These are phyloP conservation scores for Pempheris klunzingeri DNA, from an alignment of 2,797 vertebrate genomes.

Conservation along the genomic window DNA sequence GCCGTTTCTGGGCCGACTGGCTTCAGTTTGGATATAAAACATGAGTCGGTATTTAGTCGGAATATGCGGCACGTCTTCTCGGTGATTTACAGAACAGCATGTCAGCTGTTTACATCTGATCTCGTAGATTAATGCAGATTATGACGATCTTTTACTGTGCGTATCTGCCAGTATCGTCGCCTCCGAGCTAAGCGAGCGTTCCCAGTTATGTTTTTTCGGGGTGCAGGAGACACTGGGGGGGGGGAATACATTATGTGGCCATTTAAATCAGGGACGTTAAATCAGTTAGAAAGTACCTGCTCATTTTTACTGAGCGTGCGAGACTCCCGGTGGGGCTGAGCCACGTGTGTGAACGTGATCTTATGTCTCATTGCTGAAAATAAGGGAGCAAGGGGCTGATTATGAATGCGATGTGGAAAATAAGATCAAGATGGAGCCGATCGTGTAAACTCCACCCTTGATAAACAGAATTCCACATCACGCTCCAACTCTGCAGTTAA, in stretches of 20 bases:
- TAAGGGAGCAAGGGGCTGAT: constrained; percentile 60
- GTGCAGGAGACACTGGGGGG: constrained; percentile 13
- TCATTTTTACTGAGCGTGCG: constrained; percentile 28
- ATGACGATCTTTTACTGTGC: constrained; percentile 52
- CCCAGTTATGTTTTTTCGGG: constrained; percentile 1
- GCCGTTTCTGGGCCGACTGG: constrained; percentile 49
- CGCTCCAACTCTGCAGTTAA: constrained; percentile 86
- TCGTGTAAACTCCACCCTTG: constrained; percentile 82
- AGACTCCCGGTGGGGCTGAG: constrained; percentile 43
- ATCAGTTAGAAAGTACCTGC: constrained; percentile 15
- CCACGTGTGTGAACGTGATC: constrained; percentile 8
- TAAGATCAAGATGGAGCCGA: constrained; percentile 77
- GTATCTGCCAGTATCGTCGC: constrained; percentile 41
- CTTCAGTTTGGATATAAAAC: constrained; percentile 61
- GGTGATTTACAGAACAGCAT: constrained; percentile 66
- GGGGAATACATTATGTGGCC: not conserved
- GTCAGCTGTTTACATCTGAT: constrained; percentile 63
- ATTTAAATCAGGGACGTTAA: constrained; percentile 39
- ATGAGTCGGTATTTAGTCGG: constrained; percentile 50
- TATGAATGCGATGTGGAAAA: constrained; percentile 74
- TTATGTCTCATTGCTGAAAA: constrained; percentile 44
- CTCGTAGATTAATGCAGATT: constrained; percentile 68
- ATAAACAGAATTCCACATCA: constrained; percentile 87
- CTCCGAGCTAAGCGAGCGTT: constrained; percentile 37
- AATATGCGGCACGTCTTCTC: constrained; percentile 49